Conservation (phyloP, 2,888 invertebrate genomes). For the Nebria brevicollis region DNA sequence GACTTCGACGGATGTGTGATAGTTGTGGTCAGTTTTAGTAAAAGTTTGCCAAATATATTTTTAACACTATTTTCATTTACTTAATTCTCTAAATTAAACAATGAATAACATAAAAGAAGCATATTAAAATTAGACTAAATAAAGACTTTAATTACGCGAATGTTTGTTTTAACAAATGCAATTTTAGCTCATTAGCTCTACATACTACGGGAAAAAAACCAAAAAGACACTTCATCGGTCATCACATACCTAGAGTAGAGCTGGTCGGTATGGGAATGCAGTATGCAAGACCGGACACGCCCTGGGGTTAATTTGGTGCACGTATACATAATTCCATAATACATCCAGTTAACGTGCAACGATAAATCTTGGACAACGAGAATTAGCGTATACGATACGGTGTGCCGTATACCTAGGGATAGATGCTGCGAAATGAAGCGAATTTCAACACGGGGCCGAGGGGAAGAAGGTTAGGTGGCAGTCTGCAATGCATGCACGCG, state of each 20-base stretch:
- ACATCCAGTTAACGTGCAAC: conserved; percentile 49
- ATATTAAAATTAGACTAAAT: too few species aligned
- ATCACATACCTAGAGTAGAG: not conserved
- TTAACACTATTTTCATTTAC: too few species aligned
- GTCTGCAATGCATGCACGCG: not conserved
- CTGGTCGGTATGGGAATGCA: not conserved
- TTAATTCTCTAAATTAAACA: too few species aligned
- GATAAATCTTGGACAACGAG: conserved; percentile 48
- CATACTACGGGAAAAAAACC: not conserved
- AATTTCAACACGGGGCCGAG: conserved; percentile 5
- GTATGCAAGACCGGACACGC: not conserved
- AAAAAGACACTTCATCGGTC: not conserved
- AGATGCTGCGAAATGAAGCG: not conserved
- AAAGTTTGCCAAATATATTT: not conserved
- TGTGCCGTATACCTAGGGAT: not conserved
- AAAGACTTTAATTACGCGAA: too few species aligned
- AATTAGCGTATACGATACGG: conserved; percentile 25
- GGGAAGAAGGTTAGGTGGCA: not conserved
- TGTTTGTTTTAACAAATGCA: too few species aligned
- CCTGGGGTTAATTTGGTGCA: conserved; percentile 49
- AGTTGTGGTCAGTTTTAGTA: not conserved
- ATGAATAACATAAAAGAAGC: too few species aligned
- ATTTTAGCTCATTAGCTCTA: too few species aligned
- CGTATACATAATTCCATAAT: conserved; percentile 51
- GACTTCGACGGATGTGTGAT: not conserved